phyloP scores from a whole-genome alignment of 2,797 vertebrate genomes.

The Acanthurus tractus region DNA sequence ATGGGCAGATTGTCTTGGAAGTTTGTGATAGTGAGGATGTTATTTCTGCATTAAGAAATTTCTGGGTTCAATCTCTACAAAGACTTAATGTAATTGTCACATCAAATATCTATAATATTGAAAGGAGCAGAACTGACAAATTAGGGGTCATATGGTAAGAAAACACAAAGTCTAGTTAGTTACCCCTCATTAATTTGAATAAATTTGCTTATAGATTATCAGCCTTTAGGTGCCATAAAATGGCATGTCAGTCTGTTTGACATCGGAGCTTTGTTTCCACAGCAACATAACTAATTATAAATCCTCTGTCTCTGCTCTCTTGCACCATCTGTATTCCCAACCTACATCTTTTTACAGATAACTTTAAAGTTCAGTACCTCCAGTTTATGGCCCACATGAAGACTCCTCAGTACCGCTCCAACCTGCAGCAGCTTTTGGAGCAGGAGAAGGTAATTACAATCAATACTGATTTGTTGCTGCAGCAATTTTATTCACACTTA shows the following conservation, averaged over 20 bases:
- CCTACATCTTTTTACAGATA: constrained; percentile 85
- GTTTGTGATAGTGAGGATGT: background rate
- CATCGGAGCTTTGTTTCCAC: background rate
- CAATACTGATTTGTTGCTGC: background rate
- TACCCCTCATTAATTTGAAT: no score
- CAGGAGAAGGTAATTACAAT: constrained; percentile 91
- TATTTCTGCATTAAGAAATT: background rate
- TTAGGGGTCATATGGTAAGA: background rate
- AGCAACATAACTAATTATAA: background rate
- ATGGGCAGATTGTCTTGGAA: background rate
- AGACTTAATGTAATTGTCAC: background rate
- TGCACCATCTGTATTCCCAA: constrained; percentile 11
- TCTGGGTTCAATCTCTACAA: background rate
- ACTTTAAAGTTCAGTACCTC: constrained; percentile 96
- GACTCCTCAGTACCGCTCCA: constrained; percentile 95
- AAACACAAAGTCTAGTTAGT: no score
- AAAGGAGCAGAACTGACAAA: background rate
- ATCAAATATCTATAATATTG: background rate
- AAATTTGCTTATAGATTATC: no score
- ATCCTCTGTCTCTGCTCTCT: background rate
- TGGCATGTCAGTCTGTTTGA: background rate
- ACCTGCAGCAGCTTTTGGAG: constrained; percentile 94
- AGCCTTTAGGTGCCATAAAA: no score
- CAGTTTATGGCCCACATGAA: constrained; percentile 98
- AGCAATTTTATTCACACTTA: background rate